These are phyloP conservation scores for Metallyticus violacea DNA, from an alignment of 2,888 invertebrate species.

Conservation along the genomic window DNA sequence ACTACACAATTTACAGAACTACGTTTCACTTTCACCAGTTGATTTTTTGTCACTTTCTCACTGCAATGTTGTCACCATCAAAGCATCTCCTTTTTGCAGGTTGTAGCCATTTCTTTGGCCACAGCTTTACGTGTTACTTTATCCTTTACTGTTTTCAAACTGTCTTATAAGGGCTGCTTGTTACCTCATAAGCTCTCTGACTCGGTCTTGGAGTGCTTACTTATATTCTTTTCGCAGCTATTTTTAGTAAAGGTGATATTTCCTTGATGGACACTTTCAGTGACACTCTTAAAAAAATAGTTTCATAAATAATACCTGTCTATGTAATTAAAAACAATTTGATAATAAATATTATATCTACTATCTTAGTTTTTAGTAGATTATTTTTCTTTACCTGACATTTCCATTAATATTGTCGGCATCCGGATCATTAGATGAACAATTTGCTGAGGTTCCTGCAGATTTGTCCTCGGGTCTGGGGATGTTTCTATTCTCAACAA, in stretches of 20 bases:
- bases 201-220: background rate
- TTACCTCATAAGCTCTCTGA: conserved; percentile 26
- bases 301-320: background rate
- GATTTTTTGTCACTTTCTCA: background rate
- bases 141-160: background rate
- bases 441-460: background rate
- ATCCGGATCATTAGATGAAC: background rate
- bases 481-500: background rate
- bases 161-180: conserved; percentile 23
- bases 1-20: conserved; percentile 3
- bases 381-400: background rate
- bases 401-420: background rate
- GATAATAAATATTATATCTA: background rate
- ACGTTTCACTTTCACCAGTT: background rate
- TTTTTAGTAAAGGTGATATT: conserved; percentile 24
- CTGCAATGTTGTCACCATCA: background rate
- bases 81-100: background rate
- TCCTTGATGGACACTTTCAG: conserved; percentile 13
- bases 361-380: background rate
- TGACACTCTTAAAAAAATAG: background rate
- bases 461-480: background rate
- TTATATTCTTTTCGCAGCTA: background rate
- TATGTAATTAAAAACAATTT: background rate
- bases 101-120: background rate
- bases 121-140: background rate